Base-by-base conservation (phyloP, 2,888 invertebrate species). In the Drosophila seclusa region DNA sequence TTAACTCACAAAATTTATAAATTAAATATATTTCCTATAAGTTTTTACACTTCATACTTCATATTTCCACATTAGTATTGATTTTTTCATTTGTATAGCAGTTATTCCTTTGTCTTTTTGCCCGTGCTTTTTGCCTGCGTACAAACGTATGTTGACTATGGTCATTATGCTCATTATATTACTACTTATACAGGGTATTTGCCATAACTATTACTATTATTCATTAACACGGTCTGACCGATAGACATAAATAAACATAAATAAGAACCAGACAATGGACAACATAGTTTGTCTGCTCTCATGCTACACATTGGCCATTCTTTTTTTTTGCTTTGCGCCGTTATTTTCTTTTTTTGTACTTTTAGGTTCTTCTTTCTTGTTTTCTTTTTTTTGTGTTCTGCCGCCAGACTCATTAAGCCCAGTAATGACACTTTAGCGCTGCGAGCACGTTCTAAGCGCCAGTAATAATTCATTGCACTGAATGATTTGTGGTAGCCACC, bases 391-490 rank as follows among this genome's bases (percentile, higher is more conserved):
- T 42, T 54, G 40, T 53, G 58, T 68, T 75, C 71, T 73, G 65
- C 69, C 75, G 57, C 64, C 77, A 71, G 77, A 76, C 90, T 87
- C 90, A 87, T 87, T 90, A 89, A 81, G 90, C 74, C 55, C 77
- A 65, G 82, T 87, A 90, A 90, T 90, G 87, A 90, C 90, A 87
- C 90, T 87, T 87, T 87, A 90, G 84, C 89, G 79, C 82, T 83
- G 79, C 48, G 76, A 89, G 90, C 87, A 87, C 87, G 87, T 87
- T 80, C 91, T 91, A 86, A 83, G 90, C 82, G 75, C 69, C 72
- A 57, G 87, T 74, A 87, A 90, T 90, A 90, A 89, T 91, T 90
- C 90, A 90, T 90, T 90, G 86, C 91, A 90, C 84, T 89, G 78
- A 89, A 91, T 90, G 91, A 91, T 90, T 90, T 90, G 91, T 90